Evolutionary conservation across 2,888 invertebrate genomes (phyloP).

Genomic region (Ectropis crepuscularia): DNA sequence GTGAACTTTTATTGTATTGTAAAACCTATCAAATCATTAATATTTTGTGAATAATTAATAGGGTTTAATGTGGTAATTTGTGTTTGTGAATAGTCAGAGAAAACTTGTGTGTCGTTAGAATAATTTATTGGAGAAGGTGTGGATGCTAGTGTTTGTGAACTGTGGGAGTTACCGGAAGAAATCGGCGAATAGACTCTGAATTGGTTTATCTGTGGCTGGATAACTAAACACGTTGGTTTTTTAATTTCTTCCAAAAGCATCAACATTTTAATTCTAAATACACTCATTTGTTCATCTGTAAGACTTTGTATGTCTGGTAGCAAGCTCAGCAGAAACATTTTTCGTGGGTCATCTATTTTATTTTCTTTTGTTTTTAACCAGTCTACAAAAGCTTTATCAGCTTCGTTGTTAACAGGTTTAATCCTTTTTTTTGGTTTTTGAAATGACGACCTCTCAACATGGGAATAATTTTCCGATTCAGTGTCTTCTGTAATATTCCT

Average conservation of each 20-base stretch:
- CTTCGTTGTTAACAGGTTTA: slow-evolving; percentile 14
- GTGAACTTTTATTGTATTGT: slow-evolving; percentile 26
- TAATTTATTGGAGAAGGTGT: slow-evolving; percentile 26
- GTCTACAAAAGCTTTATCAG: slow-evolving; percentile 3
- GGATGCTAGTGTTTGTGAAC: slow-evolving; percentile 26
- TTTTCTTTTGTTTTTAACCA: slow-evolving; percentile 25
- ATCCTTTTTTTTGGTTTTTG: slow-evolving; percentile 8
- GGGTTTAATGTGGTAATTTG: slow-evolving; percentile 30
- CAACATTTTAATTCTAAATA: slow-evolving; percentile 33
- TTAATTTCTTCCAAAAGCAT: slow-evolving; percentile 35
- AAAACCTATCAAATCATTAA: slow-evolving; percentile 24
- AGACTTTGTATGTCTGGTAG: slow-evolving; percentile 35
- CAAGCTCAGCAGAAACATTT: slow-evolving; percentile 37
- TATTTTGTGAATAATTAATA: slow-evolving; percentile 26
- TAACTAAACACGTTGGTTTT: slow-evolving; percentile 28
- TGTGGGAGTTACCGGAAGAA: slow-evolving; percentile 24
- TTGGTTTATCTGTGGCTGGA: slow-evolving; percentile 39
- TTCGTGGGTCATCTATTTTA: slow-evolving; percentile 29
- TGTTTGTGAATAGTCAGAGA: slow-evolving; percentile 33
- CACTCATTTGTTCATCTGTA: slow-evolving; percentile 32
- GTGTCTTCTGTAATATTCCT: slow-evolving; percentile 23
- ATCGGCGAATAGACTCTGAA: slow-evolving; percentile 26
- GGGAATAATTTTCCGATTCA: slow-evolving; percentile 15
- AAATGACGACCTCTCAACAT: slow-evolving; percentile 16
- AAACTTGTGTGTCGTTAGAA: slow-evolving; percentile 27